Evolutionary conservation across 1,140 invertebrate species (phyloP), one percentile per base, ranked within the genome.

Genomic region (Anadara kagoshimensis): DNA sequence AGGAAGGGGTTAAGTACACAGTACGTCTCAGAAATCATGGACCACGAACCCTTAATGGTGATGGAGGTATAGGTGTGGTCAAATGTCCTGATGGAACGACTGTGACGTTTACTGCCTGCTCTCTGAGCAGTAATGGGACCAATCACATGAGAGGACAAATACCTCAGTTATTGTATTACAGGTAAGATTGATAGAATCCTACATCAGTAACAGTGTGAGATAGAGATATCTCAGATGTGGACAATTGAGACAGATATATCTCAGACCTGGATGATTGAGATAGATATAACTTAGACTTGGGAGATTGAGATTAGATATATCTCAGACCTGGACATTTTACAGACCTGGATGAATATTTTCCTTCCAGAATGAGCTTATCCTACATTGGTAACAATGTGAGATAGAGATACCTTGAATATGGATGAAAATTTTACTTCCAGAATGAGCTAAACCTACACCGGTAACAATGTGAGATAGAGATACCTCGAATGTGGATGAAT

Each of bases 131-230:
- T 82, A 98, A 98, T 90, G 97, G 97, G 68, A 97, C 97, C 0
- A 98, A 96, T 5, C 93, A 97, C 78, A 94, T 94, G 0, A 91
- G 97, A 49, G 98, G 98, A 53, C 98, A 99, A 90, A 94, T 99
- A 79, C 97, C 98, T 0, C 94, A 96, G 81, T 93, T 99, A 65
- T 91, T 99, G 8, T 99, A 99, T 87, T 97, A 95, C 83, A 87
- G 87, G 87, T 88, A 24, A 49, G 41, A 26, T 10, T 22, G n/a
- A 54, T 11, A 24, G 24, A 10, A 56, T 7, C 8, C 4, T 49
- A 49, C 3, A 36, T 36, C 29, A 36, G 2, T 36, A 36, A 2
- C 29, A 3, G 29, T 36, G 29, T n/a, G n/a, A n/a, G n/a, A n/a
- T n/a, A n/a, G 3, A 2, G n/a, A 49, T 49, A 16, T 49, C 10